phyloP scores from a whole-genome alignment of 2,113 vertebrate genomes.

The Microtus richardsoni region DNA sequence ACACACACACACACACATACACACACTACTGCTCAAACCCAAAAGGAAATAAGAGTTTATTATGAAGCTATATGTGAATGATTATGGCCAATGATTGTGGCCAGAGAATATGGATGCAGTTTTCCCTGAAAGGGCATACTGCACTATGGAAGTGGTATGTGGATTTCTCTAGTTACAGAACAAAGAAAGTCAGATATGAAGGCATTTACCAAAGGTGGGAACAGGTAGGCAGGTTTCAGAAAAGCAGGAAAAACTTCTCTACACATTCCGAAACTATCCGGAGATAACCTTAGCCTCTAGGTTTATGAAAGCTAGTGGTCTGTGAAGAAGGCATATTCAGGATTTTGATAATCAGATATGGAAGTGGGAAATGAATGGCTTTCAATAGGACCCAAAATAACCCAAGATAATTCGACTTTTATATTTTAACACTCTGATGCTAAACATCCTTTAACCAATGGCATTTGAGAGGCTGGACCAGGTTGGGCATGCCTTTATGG shows the following conservation, averaged over 20 bases:
- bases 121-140: not conserved
- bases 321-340: not conserved
- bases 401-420: not conserved
- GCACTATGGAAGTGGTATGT: not conserved
- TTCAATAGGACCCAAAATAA: not conserved
- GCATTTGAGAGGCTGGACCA: no score
- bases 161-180: not conserved
- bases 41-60: not conserved
- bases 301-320: not conserved
- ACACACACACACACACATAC: not conserved
- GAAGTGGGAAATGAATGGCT: not conserved
- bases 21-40: no score
- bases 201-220: not conserved
- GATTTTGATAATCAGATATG: not conserved
- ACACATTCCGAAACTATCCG: not conserved
- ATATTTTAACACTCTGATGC: not conserved
- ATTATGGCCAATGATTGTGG: not conserved
- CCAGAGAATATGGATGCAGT: not conserved
- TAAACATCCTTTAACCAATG: no score
- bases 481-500: no score
- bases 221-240: not conserved
- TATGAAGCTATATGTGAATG: not conserved
- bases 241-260: not conserved
- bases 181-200: not conserved
- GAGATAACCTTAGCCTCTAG: not conserved